Base-by-base conservation (phyloP, 2,113 vertebrate species). In the Sceloporus tristichus region DNA sequence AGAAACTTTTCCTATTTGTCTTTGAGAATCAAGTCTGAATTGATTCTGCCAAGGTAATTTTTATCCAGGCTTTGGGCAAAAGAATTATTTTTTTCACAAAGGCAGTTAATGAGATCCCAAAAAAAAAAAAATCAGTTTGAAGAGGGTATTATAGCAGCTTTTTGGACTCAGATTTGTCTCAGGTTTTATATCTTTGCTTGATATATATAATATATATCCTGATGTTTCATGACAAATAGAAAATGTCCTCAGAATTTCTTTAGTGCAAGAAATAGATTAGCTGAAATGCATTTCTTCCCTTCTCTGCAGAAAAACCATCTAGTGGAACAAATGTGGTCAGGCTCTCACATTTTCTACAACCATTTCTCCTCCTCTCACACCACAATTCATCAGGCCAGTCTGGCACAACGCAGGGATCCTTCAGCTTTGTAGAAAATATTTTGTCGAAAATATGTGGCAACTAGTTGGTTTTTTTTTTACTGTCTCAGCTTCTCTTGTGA, bases 101-200 rank as follows among this genome's bases (percentile, higher is more conserved):
- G 48, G 48, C 48, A 48, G 7, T 48, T 40, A 89, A 74, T 68
- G 53, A 84, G 27, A 79, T 2, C 0, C 68, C n/a, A n/a, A n/a
- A 18, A 87, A 75, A 48, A 18, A 48, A 82, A 74, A 82, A 48
- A 48, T 75, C 74, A 87, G 74, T 87, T 82, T 87, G 53, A 34
- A 21, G 54, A 88, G 9, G 1, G 48, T 89, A n/a, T 53, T 84
- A 21, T 66, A 19, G 79, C 8, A 74, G 48, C 25, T 25, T 48
- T 25, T 85, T 2, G 42, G 25, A 66, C 59, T 89, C 10, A 71
- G 40, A 21, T 85, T 16, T 88, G 40, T 79, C 65, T 10, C 71
- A 1, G 70, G 23, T 70, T 80, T 77, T 7, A 62, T 62, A 18
- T 18, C 59, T 62, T 62, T 59, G 56, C 56, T 59, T 62, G 16